Evolutionary conservation across 2,797 vertebrate genomes (phyloP).

Genomic region (Anguilla marmorata): DNA sequence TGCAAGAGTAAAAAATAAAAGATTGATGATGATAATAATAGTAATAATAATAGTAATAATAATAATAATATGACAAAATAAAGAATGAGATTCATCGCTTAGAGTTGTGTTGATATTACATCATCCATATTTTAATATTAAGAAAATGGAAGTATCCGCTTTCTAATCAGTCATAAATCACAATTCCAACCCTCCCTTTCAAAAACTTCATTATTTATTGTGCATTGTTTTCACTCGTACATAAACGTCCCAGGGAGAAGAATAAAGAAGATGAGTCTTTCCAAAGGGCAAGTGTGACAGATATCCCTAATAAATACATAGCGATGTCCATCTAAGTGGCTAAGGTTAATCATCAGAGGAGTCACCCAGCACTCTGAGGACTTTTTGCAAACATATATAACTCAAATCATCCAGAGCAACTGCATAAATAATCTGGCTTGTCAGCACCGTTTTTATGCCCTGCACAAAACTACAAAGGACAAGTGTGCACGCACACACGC

Average conservation of each 20-base stretch:
- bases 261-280: conserved; percentile 21
- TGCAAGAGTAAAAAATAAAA: neutral
- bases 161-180: neutral
- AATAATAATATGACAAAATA: neutral
- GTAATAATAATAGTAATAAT: neutral
- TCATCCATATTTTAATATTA: neutral
- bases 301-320: conserved; percentile 29
- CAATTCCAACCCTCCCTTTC: neutral
- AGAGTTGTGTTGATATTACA: neutral
- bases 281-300: conserved; percentile 30
- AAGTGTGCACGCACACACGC: neutral
- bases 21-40: neutral
- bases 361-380: conserved; percentile 11
- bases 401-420: conserved; percentile 13
- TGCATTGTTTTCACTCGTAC: neutral
- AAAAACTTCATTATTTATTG: neutral
- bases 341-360: conserved; percentile 12
- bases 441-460: conserved; percentile 4
- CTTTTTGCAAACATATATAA: conserved; percentile 13
- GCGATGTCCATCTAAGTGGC: conserved; percentile 22
- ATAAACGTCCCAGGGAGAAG: neutral
- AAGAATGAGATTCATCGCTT: neutral
- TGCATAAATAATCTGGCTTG: neutral
- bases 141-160: neutral
- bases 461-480: neutral